Evolutionary conservation across 2,113 vertebrate genomes (phyloP).

Genomic region (Semnornis frantzii): DNA sequence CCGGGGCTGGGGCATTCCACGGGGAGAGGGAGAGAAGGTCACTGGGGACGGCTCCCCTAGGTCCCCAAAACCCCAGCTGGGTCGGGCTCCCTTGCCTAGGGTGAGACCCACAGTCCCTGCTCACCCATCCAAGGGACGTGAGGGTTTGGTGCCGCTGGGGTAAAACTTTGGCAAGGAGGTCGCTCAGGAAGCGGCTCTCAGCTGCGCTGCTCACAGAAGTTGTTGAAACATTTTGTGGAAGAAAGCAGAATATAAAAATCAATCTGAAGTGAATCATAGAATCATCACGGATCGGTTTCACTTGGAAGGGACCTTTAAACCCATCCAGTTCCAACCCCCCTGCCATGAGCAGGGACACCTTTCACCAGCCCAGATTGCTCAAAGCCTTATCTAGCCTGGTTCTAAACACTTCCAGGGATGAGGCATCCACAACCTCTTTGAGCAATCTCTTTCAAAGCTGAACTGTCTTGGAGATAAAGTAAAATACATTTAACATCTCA

Average conservation of each 20-base stretch:
- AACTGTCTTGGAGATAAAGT: neutral
- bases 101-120: no score
- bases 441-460: no score
- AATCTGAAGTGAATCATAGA: no score
- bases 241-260: neutral
- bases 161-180: neutral
- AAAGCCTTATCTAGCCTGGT: no score
- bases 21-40: neutral
- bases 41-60: neutral
- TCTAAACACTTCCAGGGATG: no score
- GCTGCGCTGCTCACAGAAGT: neutral
- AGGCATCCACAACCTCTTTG: no score
- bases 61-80: neutral
- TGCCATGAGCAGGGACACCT: no score
- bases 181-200: neutral
- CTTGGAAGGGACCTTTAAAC: no score
- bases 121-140: rapidly evolving
- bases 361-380: no score
- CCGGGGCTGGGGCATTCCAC: neutral
- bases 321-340: no score
- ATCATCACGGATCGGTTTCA: no score
- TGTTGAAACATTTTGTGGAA: no score
- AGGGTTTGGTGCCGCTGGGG: neutral
- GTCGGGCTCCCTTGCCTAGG: neutral
- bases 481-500: neutral